Conservation (phyloP, 2,888 invertebrate genomes). For the Nymphalis polychloros region DNA sequence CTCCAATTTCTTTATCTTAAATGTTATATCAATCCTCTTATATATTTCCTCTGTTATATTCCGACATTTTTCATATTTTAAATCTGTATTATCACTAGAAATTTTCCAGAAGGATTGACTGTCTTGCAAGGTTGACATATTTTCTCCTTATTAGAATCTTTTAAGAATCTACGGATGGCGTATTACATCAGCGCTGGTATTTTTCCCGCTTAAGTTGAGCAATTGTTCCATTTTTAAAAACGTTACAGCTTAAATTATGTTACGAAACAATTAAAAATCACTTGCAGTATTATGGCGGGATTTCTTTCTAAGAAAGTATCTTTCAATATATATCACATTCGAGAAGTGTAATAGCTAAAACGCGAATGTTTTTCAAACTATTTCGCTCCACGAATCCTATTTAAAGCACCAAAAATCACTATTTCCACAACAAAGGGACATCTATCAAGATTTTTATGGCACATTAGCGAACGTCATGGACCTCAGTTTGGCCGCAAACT, state of each 20-base stretch:
- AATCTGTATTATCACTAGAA: constrained; percentile 52
- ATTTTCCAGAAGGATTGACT: constrained; percentile 58
- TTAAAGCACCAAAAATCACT: constrained; percentile 51
- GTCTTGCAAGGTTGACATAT: constrained; percentile 67
- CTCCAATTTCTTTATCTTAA: constrained; percentile 73
- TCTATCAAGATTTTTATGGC: constrained; percentile 72
- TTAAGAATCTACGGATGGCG: constrained; percentile 52
- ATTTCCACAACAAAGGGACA: constrained; percentile 70
- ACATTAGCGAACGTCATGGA: constrained; percentile 65
- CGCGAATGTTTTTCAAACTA: constrained; percentile 9
- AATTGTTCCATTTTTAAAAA: constrained; percentile 53
- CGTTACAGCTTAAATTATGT: constrained; percentile 41
- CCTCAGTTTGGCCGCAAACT: constrained; percentile 59
- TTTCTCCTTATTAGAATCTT: constrained; percentile 37
- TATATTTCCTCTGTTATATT: constrained; percentile 77
- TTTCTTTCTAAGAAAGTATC: constrained; percentile 17
- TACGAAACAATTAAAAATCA: constrained; percentile 37
- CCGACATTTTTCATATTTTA: constrained; percentile 74
- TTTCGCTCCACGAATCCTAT: constrained; percentile 19
- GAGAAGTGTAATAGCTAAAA: not conserved
- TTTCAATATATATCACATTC: constrained; percentile 15
- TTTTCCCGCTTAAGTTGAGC: constrained; percentile 49
- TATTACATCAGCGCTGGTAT: constrained; percentile 46
- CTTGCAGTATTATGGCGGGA: constrained; percentile 38
- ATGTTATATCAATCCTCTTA: constrained; percentile 75